phyloP scores from a whole-genome alignment of 2,888 invertebrate species.

The Ophonus ardosiacus region DNA sequence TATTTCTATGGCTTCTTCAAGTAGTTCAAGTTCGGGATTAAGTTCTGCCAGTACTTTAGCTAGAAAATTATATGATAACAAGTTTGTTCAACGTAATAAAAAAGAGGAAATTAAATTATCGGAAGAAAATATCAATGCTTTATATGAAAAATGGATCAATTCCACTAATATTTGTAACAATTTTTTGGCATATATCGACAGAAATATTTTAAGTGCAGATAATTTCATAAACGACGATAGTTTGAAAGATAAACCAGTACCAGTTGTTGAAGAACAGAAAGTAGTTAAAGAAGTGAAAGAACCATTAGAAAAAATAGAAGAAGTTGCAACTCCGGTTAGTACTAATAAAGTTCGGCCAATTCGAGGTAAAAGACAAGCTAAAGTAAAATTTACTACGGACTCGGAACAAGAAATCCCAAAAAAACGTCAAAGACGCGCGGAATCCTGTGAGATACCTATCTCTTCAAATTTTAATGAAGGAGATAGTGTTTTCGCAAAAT shows the following conservation, averaged over 20 bases:
- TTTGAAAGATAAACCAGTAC: slow-evolving; percentile 36
- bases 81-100: slow-evolving; percentile 25
- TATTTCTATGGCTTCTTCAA: slow-evolving; percentile 64
- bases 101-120: slow-evolving; percentile 54
- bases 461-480: slow-evolving; percentile 48
- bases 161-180: slow-evolving; percentile 61
- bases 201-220: slow-evolving; percentile 36
- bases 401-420: slow-evolving; percentile 41
- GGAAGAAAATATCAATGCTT: slow-evolving; percentile 53
- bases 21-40: slow-evolving; percentile 63
- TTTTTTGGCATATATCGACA: slow-evolving; percentile 64
- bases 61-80: slow-evolving; percentile 26
- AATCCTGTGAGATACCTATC: background rate
- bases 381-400: slow-evolving; percentile 55
- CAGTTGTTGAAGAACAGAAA: slow-evolving; percentile 34
- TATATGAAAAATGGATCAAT: slow-evolving; percentile 65
- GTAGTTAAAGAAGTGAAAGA: slow-evolving; percentile 41
- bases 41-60: slow-evolving; percentile 65
- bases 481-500: slow-evolving; percentile 79
- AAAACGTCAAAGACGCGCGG: slow-evolving; percentile 44
- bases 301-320: slow-evolving; percentile 39
- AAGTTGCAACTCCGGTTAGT: slow-evolving; percentile 50
- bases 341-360: slow-evolving; percentile 43
- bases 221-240: slow-evolving; percentile 20
- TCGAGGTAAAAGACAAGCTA: slow-evolving; percentile 53